These are phyloP conservation scores for Vannuccia rotundouncinata DNA, from an alignment of 2,888 invertebrate species.

Conservation along the genomic window DNA sequence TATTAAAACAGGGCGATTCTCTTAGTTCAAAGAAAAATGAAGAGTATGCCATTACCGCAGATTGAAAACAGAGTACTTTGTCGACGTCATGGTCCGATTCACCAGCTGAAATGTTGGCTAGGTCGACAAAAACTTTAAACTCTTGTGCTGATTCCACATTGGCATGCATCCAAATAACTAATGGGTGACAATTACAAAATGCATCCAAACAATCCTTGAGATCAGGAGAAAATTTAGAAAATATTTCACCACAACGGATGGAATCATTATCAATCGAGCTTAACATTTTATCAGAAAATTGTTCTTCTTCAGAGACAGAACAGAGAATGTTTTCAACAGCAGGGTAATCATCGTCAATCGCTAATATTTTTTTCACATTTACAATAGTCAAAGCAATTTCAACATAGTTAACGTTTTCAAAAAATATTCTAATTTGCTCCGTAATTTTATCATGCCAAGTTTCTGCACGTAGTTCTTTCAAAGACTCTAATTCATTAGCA, in stretches of 20 bases:
- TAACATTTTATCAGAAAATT: not conserved
- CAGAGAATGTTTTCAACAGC: not conserved
- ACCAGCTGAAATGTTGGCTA: slow-evolving; percentile 47
- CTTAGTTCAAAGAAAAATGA: slow-evolving; percentile 50
- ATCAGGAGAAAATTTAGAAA: not conserved
- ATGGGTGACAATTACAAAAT: not conserved
- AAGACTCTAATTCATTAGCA: too few species aligned
- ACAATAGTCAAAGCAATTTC: not conserved
- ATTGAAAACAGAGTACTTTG: slow-evolving; percentile 48
- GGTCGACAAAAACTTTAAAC: slow-evolving; percentile 45
- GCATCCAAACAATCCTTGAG: not conserved
- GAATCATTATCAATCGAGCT: not conserved
- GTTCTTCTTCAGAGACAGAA: not conserved
- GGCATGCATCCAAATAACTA: not conserved
- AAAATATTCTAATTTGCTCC: not conserved
- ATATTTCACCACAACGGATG: not conserved
- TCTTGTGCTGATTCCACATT: slow-evolving; percentile 38
- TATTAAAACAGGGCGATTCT: slow-evolving; percentile 42
- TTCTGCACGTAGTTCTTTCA: not conserved
- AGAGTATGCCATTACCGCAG: slow-evolving; percentile 49
- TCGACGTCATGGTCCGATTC: slow-evolving; percentile 46
- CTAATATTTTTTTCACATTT: not conserved
- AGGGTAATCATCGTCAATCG: not conserved
- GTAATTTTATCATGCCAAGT: not conserved
- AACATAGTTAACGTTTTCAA: not conserved